Base-by-base conservation (phyloP, 2,113 vertebrate species). In the Sceloporus undulatus region DNA sequence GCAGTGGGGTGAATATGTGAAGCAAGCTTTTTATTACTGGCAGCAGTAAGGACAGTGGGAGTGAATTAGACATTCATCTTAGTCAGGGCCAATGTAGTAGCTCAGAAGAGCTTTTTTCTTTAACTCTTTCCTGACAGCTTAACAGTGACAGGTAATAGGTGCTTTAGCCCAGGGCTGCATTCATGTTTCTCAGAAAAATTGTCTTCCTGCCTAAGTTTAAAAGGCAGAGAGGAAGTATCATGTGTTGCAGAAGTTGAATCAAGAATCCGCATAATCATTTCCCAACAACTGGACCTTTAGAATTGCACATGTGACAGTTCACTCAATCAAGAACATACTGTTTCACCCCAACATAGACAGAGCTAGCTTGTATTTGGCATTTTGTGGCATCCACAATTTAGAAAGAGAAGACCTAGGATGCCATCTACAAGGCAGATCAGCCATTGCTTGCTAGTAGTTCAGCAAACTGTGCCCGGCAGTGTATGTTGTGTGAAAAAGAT, bases 1-100 rank as follows among this genome's bases (percentile, higher is more conserved):
- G 94, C 92, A 90, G 96, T 87, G 83, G 95, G 96, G 95, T 94
- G 95, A 95, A 94, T 95, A 95, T 95, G 93, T 90, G 92, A 95
- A 95, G 94, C 94, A 94, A 95, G 96, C 95, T 96, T 97, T 97
- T 97, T 95, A 97, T 97, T 97, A 97, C 93, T 94, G 95, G 96
- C 96, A 94, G 94, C 94, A 94, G 92, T 93, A 96, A 96, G 95
- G 94, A 96, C 81, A 91, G 94, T 95, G 92, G 91, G 91, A 96
- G 95, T 95, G 94, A 96, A 96, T 97, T 95, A 97, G 94, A 94
- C 96, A 96, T 97, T 96, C 95, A 91, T 97, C 97, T 96, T 96
- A 94, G 94, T 97, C 97, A 96, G 94, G 93, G 88, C 92, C 94
- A 93, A 96, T 96, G 95, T 94, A 90, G 94, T 92, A 89, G 89